Conservation (phyloP, 2,888 invertebrate species). For the Cosmorhoe ocellata region DNA sequence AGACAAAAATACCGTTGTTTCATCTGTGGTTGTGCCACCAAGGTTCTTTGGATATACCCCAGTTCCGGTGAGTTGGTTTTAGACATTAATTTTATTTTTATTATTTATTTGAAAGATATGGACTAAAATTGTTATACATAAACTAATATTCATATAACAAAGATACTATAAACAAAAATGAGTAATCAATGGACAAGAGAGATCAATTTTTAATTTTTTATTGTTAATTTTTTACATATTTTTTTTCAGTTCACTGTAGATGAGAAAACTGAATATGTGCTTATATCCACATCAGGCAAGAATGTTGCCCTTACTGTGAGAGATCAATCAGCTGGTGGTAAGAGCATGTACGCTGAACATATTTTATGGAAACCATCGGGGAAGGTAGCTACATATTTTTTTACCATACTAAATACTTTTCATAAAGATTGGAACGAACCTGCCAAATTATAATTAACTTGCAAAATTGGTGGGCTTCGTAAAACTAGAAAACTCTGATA, state of each 20-base stretch:
- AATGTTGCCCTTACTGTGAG: slow-evolving; percentile 19
- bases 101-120: too few relatives aligned
- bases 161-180: too few relatives aligned
- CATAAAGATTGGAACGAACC: too few relatives aligned
- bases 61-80: slow-evolving; percentile 6
- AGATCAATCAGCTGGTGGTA: not conserved
- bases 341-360: not conserved
- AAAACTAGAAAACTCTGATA: too few relatives aligned
- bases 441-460: too few relatives aligned
- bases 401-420: not conserved
- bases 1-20: slow-evolving; percentile 12
- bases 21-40: not conserved
- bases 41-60: not conserved
- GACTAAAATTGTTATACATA: too few relatives aligned
- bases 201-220: too few relatives aligned
- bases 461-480: too few relatives aligned
- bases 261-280: slow-evolving; percentile 26
- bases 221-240: not conserved
- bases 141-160: too few relatives aligned
- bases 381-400: slow-evolving; percentile 26
- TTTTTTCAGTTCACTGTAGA: slow-evolving; percentile 33
- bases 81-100: too few relatives aligned
- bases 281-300: slow-evolving; percentile 24
- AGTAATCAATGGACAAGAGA: too few relatives aligned
- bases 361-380: slow-evolving; percentile 26